These are phyloP conservation scores for Bothrops jararaca DNA, from an alignment of 2,113 vertebrate genomes.

Conservation along the genomic window DNA sequence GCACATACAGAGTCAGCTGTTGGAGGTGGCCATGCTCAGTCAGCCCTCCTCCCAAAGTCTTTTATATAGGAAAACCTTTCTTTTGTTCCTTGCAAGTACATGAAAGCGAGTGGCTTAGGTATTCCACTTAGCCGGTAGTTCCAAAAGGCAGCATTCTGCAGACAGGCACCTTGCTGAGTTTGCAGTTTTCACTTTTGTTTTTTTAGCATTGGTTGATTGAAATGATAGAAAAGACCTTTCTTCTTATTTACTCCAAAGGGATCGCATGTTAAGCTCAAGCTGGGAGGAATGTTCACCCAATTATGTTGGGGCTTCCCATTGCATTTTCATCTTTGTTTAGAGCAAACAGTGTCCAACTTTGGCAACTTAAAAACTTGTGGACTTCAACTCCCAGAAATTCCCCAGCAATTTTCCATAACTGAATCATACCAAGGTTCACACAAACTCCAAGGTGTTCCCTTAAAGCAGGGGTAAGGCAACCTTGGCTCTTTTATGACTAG, in stretches of 20 bases:
- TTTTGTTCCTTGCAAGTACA: background rate
- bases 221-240: background rate
- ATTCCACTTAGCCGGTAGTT: background rate
- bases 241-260: background rate
- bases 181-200: background rate
- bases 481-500: too few species aligned
- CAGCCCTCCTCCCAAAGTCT: background rate
- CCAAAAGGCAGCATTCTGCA: background rate
- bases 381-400: background rate
- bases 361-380: background rate
- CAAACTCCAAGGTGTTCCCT: too few species aligned
- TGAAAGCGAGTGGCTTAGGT: background rate
- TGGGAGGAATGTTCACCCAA: background rate
- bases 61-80: background rate
- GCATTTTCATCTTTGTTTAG: background rate
- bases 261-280: background rate
- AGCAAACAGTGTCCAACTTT: background rate
- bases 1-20: background rate
- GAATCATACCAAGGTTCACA: background rate
- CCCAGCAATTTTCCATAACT: background rate
- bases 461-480: background rate
- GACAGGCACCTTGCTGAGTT: background rate
- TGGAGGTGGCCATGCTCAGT: background rate
- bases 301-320: background rate
- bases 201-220: background rate